phyloP scores from a whole-genome alignment of 2,797 vertebrate genomes.

The Hyperoplus immaculatus region DNA sequence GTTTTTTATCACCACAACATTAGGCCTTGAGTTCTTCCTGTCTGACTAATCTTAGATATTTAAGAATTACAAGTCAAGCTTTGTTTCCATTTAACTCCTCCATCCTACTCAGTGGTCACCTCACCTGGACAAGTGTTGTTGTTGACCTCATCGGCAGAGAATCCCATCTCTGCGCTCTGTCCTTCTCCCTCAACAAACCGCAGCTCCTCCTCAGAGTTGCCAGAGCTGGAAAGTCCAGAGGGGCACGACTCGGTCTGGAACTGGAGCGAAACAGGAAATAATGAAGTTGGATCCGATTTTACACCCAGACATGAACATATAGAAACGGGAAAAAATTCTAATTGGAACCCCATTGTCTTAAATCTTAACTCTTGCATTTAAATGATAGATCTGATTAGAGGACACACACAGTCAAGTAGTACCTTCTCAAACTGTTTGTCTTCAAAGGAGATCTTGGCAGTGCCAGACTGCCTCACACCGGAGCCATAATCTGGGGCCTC shows the following conservation, averaged over 20 bases:
- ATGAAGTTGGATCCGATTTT: neutral
- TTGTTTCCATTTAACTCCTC: neutral
- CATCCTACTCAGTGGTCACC: neutral
- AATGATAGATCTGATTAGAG: neutral
- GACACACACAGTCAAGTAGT: neutral
- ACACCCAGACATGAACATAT: neutral
- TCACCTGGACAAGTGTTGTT: conserved; percentile 96
- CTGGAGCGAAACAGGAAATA: conserved; percentile 72
- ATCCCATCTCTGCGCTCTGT: conserved; percentile 88
- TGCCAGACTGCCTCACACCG: conserved; percentile 95
- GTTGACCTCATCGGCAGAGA: conserved; percentile 96
- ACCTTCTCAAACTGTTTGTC: conserved; percentile 99
- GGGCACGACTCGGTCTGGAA: conserved; percentile 94
- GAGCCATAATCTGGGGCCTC: conserved; percentile 98
- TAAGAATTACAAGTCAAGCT: neutral
- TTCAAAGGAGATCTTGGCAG: conserved; percentile 96
- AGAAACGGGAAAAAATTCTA: neutral
- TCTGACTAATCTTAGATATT: neutral
- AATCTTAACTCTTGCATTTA: neutral
- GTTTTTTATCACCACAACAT: neutral
- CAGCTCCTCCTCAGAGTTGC: conserved; percentile 96
- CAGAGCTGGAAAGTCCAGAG: conserved; percentile 88
- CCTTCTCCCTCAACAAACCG: conserved; percentile 97
- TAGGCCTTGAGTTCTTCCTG: neutral
- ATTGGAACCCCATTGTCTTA: neutral